Base-by-base conservation (phyloP, 37 sponge, comb jelly and placozoan species). In the Beroe ovata region DNA sequence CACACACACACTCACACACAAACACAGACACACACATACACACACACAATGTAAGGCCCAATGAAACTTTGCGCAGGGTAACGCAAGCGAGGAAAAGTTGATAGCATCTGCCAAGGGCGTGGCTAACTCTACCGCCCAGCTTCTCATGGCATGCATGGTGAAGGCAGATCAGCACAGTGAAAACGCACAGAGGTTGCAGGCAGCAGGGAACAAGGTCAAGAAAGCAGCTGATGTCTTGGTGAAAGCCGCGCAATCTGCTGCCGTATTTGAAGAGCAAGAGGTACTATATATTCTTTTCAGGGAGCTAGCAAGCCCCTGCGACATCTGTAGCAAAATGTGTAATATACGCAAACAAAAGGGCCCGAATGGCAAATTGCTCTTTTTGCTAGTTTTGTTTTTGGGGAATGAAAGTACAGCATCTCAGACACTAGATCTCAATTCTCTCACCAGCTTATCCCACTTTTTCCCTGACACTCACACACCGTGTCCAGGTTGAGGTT, bases 141-240 rank as follows among this genome's bases (percentile, higher is more conserved):
- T 98, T 19, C 93, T 98, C 63, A 89, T 95, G 30, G 93, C 96
- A 0, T 95, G 96, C 64, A 95, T 93, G 69, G 99, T 96, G 22
- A 96, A 96, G 90, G 95, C 99, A 39, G 96, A 98, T 60, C 88
- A 94, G 25, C 71, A 92, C 32, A 90, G 91, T 35, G 95, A 94
- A 72, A 95, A 90, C 90, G 93, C 92, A 35, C 92, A 62, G 64
- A 89, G 96, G 60, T 89, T 98, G 14, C 96, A 96, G 95, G 59
- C 89, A 23, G 97, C 97, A 60, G 97, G 97, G 30, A 81, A 64
- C n/a, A 90, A 90, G 6, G 97, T 96, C 59, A 96, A 94, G 92
- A 94, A 94, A 42, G 97, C 97, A 23, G 94, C 95, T 3, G 97
- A 96, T 61, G 71, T 88, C 21, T 89, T 96, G 29, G 97, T 96